Evolutionary conservation across 2,113 vertebrate species (phyloP).

Genomic region (Podilymbus podiceps): DNA sequence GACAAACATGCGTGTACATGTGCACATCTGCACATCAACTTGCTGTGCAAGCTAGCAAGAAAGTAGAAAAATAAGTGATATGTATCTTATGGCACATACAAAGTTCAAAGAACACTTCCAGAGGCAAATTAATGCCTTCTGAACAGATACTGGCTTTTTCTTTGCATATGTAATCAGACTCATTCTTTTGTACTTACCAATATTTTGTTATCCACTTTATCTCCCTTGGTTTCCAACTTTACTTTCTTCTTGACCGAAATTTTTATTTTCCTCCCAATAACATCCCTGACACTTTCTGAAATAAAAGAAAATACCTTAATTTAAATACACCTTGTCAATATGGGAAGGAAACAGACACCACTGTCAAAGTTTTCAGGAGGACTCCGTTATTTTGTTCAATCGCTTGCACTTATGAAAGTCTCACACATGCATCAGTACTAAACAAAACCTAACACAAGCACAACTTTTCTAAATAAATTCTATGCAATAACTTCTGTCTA

Average conservation of each 20-base stretch:
- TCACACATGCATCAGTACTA: background rate
- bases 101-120: background rate
- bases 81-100: background rate
- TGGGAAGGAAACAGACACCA: background rate
- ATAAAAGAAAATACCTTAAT: slow-evolving; percentile 9
- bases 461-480: background rate
- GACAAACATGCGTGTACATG: background rate
- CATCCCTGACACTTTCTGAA: slow-evolving; percentile 89
- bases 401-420: background rate
- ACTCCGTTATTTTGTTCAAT: background rate
- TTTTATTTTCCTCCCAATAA: slow-evolving; percentile 92
- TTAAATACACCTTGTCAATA: background rate
- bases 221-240: slow-evolving; percentile 93
- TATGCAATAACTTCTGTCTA: background rate
- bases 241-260: slow-evolving; percentile 91
- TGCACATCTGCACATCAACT: background rate
- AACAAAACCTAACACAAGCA: background rate
- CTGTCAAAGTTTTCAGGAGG: background rate
- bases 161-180: background rate
- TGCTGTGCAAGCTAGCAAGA: background rate
- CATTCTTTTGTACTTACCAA: slow-evolving; percentile 79
- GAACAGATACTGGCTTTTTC: background rate
- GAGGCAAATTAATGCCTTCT: background rate
- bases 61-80: background rate
- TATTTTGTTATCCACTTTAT: slow-evolving; percentile 94